phyloP scores from a whole-genome alignment of 2,888 invertebrate genomes.

The Archaeoteleia sp. region DNA sequence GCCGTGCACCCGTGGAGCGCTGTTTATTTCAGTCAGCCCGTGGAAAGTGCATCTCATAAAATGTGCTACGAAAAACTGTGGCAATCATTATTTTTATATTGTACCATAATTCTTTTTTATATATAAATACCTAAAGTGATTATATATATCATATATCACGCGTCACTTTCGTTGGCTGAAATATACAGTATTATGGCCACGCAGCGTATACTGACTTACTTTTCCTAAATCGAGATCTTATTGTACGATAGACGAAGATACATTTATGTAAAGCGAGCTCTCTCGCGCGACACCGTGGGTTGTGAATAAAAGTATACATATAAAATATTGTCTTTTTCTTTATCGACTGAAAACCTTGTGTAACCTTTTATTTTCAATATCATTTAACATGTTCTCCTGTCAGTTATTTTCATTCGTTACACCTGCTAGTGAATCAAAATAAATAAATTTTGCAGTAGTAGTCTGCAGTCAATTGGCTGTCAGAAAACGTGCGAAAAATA shows the following conservation, averaged over 20 bases:
- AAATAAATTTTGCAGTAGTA: too few relatives aligned
- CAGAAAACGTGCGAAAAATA: too few relatives aligned
- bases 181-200: constrained; percentile 49
- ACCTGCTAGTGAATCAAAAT: too few relatives aligned
- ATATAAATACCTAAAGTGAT: constrained; percentile 32
- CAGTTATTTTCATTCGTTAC: too few relatives aligned
- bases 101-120: constrained; percentile 44
- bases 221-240: constrained; percentile 49
- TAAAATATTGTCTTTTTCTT: constrained; percentile 22
- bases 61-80: constrained; percentile 34
- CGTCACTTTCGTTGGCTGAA: constrained; percentile 50
- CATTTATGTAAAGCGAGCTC: constrained; percentile 42
- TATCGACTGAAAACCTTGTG: too few relatives aligned
- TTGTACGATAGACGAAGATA: constrained; percentile 51
- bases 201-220: constrained; percentile 53
- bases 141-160: constrained; percentile 32
- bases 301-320: constrained; percentile 54
- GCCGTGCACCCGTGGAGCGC: constrained; percentile 46
- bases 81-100: constrained; percentile 47
- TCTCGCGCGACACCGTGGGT: constrained; percentile 44
- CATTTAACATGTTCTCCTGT: too few relatives aligned
- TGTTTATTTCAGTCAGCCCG: constrained; percentile 52
- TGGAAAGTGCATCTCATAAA: constrained; percentile 39
- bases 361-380: too few relatives aligned
- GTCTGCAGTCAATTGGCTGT: too few relatives aligned